phyloP scores from a whole-genome alignment of 2,888 invertebrate genomes.

The Salticus scenicus region DNA sequence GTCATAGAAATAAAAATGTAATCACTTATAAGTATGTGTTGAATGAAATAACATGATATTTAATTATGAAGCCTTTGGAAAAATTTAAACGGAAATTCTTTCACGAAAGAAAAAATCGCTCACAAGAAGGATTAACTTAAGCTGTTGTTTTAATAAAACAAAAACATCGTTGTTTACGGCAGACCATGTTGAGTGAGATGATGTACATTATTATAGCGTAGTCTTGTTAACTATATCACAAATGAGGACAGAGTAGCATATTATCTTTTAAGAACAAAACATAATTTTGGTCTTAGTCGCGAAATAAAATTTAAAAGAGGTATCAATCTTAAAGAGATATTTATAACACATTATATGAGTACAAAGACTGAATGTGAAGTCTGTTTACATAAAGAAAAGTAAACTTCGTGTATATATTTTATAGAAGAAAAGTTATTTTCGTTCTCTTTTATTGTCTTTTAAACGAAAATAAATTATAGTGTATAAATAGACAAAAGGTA shows the following conservation, averaged over 20 bases:
- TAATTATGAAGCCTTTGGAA: background rate
- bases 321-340: constrained; percentile 47
- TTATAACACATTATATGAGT: too few species aligned
- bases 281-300: background rate
- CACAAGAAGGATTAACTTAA: background rate
- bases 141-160: background rate
- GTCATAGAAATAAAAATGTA: background rate
- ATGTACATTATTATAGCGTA: constrained; percentile 29
- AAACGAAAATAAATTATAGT: too few species aligned
- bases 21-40: background rate
- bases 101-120: background rate
- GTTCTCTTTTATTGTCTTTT: too few species aligned
- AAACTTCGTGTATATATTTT: too few species aligned
- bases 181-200: constrained; percentile 37
- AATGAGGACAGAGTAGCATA: background rate
- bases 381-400: too few species aligned
- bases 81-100: background rate
- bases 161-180: constrained; percentile 24
- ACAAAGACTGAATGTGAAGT: too few species aligned
- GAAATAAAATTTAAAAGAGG: constrained; percentile 37
- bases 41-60: background rate
- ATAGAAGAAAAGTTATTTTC: too few species aligned
- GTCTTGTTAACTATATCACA: background rate
- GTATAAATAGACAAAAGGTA: too few species aligned
- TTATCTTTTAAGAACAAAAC: background rate